Conservation (phyloP, 2,888 invertebrate species). For the Ectemnius cavifrons region DNA sequence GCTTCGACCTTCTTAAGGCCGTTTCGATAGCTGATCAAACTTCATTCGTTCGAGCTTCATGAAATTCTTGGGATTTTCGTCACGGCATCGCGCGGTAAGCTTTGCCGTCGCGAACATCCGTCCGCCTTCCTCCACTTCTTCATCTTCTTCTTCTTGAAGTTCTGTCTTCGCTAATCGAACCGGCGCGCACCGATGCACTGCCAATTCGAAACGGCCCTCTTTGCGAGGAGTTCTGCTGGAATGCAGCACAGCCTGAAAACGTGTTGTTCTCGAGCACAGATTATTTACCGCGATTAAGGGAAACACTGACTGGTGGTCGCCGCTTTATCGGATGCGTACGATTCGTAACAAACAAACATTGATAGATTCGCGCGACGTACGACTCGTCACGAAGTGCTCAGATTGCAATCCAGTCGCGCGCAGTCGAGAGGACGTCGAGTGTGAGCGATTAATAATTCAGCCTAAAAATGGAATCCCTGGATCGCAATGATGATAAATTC, state of each 20-base stretch:
- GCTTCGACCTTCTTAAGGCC: constrained; percentile 42
- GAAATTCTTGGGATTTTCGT: not conserved
- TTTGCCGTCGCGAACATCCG: not conserved
- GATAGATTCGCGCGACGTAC: not conserved
- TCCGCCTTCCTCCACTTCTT: not conserved
- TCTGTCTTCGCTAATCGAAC: not conserved
- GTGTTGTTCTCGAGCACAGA: not conserved
- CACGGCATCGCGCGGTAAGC: not conserved
- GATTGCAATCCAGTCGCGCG: not conserved
- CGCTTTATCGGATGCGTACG: not conserved
- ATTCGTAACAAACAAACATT: constrained; percentile 14
- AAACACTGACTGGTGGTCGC: constrained; percentile 1
- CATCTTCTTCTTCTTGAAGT: not conserved
- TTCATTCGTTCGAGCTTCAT: not conserved
- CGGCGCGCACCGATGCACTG: not conserved
- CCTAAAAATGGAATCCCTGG: not conserved
- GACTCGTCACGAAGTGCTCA: not conserved
- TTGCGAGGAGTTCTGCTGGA: not conserved
- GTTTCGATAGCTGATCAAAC: constrained; percentile 17
- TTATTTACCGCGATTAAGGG: constrained; percentile 8
- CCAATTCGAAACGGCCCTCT: not conserved
- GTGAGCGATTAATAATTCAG: not conserved
- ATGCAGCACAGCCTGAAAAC: not conserved
- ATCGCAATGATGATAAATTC: constrained; percentile 16
- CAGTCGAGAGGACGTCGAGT: not conserved